These are phyloP conservation scores for Propithecus coquereli DNA, from an alignment of 2,113 vertebrate genomes.

Conservation along the genomic window DNA sequence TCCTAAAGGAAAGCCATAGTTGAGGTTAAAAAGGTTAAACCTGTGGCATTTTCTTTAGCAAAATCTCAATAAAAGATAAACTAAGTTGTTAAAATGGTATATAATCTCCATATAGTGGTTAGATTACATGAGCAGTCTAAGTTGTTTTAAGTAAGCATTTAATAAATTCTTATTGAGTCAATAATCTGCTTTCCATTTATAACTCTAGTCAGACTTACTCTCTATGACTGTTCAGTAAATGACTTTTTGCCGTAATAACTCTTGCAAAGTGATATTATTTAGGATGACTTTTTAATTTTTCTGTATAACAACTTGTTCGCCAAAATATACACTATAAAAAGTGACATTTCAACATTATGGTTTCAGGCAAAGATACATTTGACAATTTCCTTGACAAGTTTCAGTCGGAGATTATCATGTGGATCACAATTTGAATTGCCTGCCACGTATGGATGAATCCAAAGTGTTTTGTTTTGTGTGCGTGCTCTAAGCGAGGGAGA, in stretches of 20 bases:
- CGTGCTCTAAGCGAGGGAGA: neutral
- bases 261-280: constrained; percentile 19
- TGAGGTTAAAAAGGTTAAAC: neutral
- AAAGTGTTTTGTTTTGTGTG: neutral
- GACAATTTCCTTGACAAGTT: constrained; percentile 19
- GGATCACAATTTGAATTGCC: neutral
- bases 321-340: neutral
- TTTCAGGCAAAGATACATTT: constrained; percentile 17
- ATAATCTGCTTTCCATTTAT: neutral
- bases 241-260: neutral
- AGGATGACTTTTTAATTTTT: neutral
- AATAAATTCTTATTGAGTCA: neutral
- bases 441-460: neutral
- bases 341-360: neutral
- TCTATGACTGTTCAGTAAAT: neutral
- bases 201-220: neutral
- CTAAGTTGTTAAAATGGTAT: neutral
- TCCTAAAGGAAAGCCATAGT: neutral
- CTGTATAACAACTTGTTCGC: neutral
- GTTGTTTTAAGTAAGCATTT: neutral
- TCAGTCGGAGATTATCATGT: neutral
- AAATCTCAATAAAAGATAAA: neutral
- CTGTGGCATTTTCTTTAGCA: neutral
- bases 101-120: neutral
- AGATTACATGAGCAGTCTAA: neutral